A percentile compares a stretch with the other conserved stretches of the same genome.
Conservation (phyloP, 2,797 vertebrate species). For the Girardinus metallicus region DNA sequence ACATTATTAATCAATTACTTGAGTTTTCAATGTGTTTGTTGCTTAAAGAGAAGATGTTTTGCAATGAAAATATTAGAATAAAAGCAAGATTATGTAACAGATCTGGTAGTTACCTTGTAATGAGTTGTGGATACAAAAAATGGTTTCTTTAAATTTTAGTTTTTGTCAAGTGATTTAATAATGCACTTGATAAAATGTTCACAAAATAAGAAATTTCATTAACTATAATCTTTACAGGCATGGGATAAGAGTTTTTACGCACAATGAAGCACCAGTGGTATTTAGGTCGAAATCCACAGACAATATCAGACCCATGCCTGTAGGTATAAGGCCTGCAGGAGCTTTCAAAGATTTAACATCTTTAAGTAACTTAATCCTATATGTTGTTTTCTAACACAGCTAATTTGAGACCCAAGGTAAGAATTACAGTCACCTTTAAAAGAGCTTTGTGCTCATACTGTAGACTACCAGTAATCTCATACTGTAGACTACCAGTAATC, state of each 20-base stretch:
- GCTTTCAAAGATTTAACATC: slow-evolving; percentile 63
- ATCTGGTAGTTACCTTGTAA: neutral
- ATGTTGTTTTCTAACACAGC: slow-evolving; percentile 60
- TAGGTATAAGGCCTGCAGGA: slow-evolving; percentile 32
- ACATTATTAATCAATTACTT: neutral
- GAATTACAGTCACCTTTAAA: slow-evolving; percentile 30
- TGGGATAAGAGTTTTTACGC: neutral
- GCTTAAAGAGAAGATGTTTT: neutral
- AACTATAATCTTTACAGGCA: neutral
- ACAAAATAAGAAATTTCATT: neutral
- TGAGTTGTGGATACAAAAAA: neutral
- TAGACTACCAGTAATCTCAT: slow-evolving; percentile 25
- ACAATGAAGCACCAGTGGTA: slow-evolving; percentile 2
- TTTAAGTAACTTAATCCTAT: slow-evolving; percentile 63
- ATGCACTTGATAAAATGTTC: no score
- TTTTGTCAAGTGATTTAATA: neutral
- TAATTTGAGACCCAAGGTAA: slow-evolving; percentile 42
- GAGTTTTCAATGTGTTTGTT: neutral
- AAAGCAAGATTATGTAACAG: neutral
- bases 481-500: slow-evolving; percentile 21
- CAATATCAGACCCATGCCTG: slow-evolving; percentile 37
- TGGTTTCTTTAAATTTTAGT: neutral
- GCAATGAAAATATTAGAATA: neutral
- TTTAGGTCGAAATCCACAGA: slow-evolving; percentile 25
- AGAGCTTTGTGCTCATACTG: slow-evolving; percentile 20